Evolutionary conservation across 2,113 vertebrate genomes (phyloP), one percentile per base, ranked within the genome.

Genomic region (Anguilla japonica): DNA sequence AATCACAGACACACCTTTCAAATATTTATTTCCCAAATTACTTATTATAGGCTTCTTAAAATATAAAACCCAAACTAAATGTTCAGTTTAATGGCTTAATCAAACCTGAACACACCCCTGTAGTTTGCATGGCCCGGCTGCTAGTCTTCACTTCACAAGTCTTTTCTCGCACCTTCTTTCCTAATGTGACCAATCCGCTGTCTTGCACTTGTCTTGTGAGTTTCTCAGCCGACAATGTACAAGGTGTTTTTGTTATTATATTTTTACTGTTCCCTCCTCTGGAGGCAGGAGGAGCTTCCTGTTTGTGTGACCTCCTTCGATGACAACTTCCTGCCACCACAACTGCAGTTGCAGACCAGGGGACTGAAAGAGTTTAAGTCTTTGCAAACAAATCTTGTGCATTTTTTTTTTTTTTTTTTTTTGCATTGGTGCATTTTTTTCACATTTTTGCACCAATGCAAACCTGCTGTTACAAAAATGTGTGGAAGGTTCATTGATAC

Each of bases 331-430:
- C 82, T 88, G 60, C 75, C 90, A 60, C n/a, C 67, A 46, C 87
- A 67, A 90, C 46, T 79, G 41, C 75, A 20, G 87, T 81, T 41
- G 39, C 88, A 50, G n/a, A 14, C 11, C 81, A 86, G 83, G 80
- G 89, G 88, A 79, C 85, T 89, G 90, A 94, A 92, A 94, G 92
- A 94, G 94, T 93, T 34, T 88, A 95, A 92, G 89, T 91, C 91
- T 94, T 89, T 89, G 88, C 15, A 1, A 13, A 9, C 50, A n/a
- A 29, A 56, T n/a, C 34, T 3, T 6, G 41, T 56, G 67, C n/a
- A n/a, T n/a, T n/a, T n/a, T n/a, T 11, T 85, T 81, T n/a, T n/a
- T n/a, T n/a, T n/a, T n/a, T n/a, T n/a, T n/a, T n/a, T n/a, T n/a
- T n/a, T n/a, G n/a, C n/a, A n/a, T n/a, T n/a, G 82, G 67, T 82